A percentile compares a stretch with the other conserved stretches of the same genome.
These are phyloP conservation scores for Drosophila fungiperda DNA, from an alignment of 2,888 invertebrate species.

Conservation along the genomic window DNA sequence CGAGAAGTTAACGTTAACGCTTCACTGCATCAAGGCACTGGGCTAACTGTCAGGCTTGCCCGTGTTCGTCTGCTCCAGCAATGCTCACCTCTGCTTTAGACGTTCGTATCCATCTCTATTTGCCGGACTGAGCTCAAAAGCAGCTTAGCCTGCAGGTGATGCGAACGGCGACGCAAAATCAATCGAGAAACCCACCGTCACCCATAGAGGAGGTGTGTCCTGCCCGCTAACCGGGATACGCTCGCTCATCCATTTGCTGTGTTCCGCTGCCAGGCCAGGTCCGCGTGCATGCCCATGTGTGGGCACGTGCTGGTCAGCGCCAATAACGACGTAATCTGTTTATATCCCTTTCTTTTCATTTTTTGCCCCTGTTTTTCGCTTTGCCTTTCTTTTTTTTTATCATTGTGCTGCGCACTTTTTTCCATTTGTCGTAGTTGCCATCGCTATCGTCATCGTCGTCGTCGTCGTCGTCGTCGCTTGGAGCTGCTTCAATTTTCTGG, in stretches of 20 bases:
- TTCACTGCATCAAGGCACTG: slow-evolving; percentile 61
- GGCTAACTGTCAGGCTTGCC: background rate
- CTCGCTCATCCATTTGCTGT: slow-evolving; percentile 56
- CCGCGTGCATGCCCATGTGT: slow-evolving; percentile 56
- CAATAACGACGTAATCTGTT: slow-evolving; percentile 81
- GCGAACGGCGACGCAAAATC: slow-evolving; percentile 71
- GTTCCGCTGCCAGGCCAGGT: slow-evolving; percentile 23
- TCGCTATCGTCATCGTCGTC: slow-evolving; percentile 8
- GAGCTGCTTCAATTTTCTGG: slow-evolving; percentile 79
- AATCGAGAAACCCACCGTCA: slow-evolving; percentile 72
- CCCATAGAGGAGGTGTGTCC: slow-evolving; percentile 54
- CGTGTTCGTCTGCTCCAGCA: background rate
- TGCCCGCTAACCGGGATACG: slow-evolving; percentile 25
- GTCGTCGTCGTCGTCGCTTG: slow-evolving; percentile 25
- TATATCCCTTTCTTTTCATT: slow-evolving; percentile 71
- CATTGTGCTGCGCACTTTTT: slow-evolving; percentile 78
- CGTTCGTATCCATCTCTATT: slow-evolving; percentile 37
- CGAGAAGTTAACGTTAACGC: slow-evolving; percentile 78
- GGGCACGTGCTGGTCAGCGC: slow-evolving; percentile 80
- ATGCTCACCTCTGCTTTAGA: background rate
- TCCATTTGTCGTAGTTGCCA: slow-evolving; percentile 67
- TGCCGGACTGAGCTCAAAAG: slow-evolving; percentile 59
- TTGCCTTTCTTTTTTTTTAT: slow-evolving; percentile 10
- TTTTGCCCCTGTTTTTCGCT: slow-evolving; percentile 1
- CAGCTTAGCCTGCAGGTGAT: slow-evolving; percentile 80